Base-by-base conservation (phyloP, 1,140 invertebrate species). In the Dinoponera quadriceps region DNA sequence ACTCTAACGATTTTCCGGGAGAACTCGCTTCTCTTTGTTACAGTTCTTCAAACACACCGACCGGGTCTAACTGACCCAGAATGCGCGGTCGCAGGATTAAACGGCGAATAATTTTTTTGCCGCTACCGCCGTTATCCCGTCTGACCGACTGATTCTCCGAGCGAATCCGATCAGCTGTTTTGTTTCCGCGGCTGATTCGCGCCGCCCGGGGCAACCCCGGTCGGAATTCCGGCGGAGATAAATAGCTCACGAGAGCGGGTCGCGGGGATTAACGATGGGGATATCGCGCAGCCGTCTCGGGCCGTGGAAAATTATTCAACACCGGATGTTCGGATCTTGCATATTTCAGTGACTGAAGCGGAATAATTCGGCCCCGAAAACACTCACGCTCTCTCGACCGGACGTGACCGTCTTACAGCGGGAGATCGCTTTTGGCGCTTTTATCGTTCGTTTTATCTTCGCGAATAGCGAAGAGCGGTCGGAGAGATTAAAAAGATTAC, bases 31-130 rank as follows among this genome's bases (percentile, higher is more conserved):
- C n/a, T n/a, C n/a, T n/a, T n/a, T n/a, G n/a, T n/a, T n/a, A n/a
- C n/a, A n/a, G n/a, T n/a, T n/a, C n/a, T n/a, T n/a, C n/a, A n/a
- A n/a, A n/a, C n/a, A n/a, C n/a, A n/a, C n/a, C n/a, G n/a, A n/a
- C n/a, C n/a, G n/a, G n/a, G n/a, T n/a, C n/a, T n/a, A n/a, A n/a
- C n/a, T n/a, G n/a, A n/a, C n/a, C n/a, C n/a, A n/a, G n/a, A n/a
- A n/a, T n/a, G n/a, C n/a, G n/a, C n/a, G n/a, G n/a, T n/a, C n/a
- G n/a, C n/a, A n/a, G n/a, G n/a, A n/a, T 80, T 69, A 80, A 80
- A 69, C 51, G 33, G 65, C 48, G 38, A 69, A 69, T 68, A 48
- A 80, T 80, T 80, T 69, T 69, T 48, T 44, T 59, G 33, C 44
- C 33, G 75, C 14, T 49, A 11, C 1, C 65, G 20, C 54, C 54